Base-by-base conservation (phyloP, 2,113 vertebrate species). In the Barnardius zonarius region DNA sequence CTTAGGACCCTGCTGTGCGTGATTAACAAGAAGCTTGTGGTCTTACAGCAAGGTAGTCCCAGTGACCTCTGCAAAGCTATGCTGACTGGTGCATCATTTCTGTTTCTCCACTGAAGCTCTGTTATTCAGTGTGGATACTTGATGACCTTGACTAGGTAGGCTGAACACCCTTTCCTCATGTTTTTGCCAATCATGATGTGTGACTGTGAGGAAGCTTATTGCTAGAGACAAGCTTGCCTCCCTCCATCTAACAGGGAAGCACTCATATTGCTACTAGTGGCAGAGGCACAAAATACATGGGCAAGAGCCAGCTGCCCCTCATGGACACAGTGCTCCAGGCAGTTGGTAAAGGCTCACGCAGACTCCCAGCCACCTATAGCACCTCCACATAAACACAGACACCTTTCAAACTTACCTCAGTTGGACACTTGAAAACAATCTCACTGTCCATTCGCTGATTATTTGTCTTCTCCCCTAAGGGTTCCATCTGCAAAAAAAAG, bases 401-500 rank as follows among this genome's bases (percentile, higher is more conserved):
- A 61, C 8, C 14, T 17, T 59, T 39, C 13, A 35, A 80, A 70
- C 20, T n/a, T 97, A 98, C 98, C 94, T 94, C 33, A 51, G 39
- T 93, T 5, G 98, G 98, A 86, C 98, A 98, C 7, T 30, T 35
- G 70, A 98, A 61, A 44, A 48, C 20, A 68, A 97, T 79, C 23
- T 69, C 8, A 4, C 9, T 17, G 81, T 97, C 95, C 2, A 98
- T 43, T 7, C 6, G 5, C 30, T 97, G 78, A 33, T 13, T 11
- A 10, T 61, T 61, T 31, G 88, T 95, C 96, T 98, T 98, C 67
- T 92, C 1, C 37, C 97, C 97, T 31, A 98, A 8, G 5, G 97
- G 98, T 86, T 98, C 97, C 94, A 98, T 55, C 98, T 98, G 88
- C 33, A 84, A 10, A 37, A 6, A 59, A 89, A 88, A 23, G 11